Conservation (phyloP, 2,888 invertebrate species). For the Silvanus unidentatus region DNA sequence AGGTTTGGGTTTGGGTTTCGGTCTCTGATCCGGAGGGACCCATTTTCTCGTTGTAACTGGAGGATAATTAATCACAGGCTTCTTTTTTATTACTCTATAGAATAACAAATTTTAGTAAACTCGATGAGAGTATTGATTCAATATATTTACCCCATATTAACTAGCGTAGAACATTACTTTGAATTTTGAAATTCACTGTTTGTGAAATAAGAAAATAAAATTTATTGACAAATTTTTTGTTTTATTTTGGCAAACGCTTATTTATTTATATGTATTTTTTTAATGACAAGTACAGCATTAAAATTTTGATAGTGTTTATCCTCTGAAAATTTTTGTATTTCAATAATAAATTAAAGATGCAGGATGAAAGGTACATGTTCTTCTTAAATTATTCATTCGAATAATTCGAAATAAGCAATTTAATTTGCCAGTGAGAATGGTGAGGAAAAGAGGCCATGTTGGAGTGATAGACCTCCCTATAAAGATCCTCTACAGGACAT, state of each 20-base stretch:
- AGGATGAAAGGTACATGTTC: no score
- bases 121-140: background rate
- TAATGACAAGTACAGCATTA: no score
- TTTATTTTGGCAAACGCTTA: background rate
- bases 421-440: no score
- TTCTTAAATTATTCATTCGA: no score
- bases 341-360: no score
- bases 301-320: no score
- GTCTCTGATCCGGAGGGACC: constrained; percentile 38
- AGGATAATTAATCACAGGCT: constrained; percentile 35
- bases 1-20: constrained; percentile 28
- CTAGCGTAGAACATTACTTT: no score
- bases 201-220: background rate
- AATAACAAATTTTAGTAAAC: background rate
- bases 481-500: constrained; percentile 22
- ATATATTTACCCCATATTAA: constrained; percentile 1
- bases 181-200: background rate
- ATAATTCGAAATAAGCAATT: no score
- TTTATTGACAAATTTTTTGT: background rate
- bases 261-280: background rate
- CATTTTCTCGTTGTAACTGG: constrained; percentile 40
- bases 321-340: no score
- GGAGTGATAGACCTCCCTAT: background rate
- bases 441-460: no score
- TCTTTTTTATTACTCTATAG: background rate